Percentiles rank a stretch among this genome's conserved stretches.
Conservation (phyloP, 2,888 invertebrate genomes). For the Lasius platythorax region DNA sequence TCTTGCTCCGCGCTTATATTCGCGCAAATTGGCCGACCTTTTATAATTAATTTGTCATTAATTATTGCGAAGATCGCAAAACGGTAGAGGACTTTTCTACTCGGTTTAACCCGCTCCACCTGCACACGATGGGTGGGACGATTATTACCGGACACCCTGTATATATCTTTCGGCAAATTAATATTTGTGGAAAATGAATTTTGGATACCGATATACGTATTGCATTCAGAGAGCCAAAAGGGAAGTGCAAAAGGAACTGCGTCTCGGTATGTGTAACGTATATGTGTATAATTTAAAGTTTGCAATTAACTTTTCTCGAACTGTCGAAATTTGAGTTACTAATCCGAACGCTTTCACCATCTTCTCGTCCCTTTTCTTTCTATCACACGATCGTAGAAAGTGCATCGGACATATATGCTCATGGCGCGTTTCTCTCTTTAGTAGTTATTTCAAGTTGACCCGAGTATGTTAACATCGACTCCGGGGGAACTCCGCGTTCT, state of each 20-base stretch:
- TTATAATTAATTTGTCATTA: too few species aligned
- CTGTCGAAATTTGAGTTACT: not conserved
- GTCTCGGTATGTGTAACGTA: not conserved
- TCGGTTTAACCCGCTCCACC: too few species aligned
- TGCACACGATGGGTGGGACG: too few species aligned
- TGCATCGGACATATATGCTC: not conserved
- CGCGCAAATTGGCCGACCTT: too few species aligned
- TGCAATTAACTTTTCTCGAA: constrained; percentile 3
- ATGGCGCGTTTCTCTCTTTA: constrained; percentile 3
- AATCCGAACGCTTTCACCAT: constrained; percentile 34
- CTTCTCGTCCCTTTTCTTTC: constrained; percentile 15
- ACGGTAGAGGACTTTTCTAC: too few species aligned
- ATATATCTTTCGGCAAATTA: not conserved
- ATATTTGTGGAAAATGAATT: not conserved
- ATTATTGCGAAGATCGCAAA: too few species aligned
- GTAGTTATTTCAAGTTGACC: not conserved
- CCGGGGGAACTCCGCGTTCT: not conserved
- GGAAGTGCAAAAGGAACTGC: not conserved
- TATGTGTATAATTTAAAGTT: not conserved
- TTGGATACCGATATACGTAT: not conserved
- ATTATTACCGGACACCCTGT: too few species aligned
- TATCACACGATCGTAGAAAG: constrained; percentile 30
- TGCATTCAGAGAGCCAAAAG: not conserved
- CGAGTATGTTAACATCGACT: not conserved
- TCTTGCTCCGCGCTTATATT: too few species aligned